Evolutionary conservation across 2,797 vertebrate genomes (phyloP).

Genomic region (Podarcis siculus): DNA sequence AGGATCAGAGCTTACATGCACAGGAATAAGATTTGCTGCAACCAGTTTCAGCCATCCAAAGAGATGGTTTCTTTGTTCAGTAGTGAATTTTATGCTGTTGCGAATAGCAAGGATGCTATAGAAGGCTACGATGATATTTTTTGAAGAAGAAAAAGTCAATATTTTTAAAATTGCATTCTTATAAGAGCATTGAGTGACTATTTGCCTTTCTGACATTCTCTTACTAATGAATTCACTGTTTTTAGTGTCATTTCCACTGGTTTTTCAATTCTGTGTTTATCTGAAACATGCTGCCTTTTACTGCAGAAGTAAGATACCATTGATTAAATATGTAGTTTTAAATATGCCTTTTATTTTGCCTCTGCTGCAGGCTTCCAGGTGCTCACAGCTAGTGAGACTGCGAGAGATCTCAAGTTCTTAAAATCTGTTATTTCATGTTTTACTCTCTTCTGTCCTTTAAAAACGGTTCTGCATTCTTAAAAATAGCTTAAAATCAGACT

Average conservation of each 20-base stretch:
- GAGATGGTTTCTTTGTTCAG: background rate
- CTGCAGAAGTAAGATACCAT: background rate
- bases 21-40: slow-evolving; percentile 12
- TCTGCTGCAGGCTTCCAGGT: background rate
- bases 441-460: background rate
- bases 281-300: background rate
- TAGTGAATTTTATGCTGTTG: background rate
- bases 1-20: background rate
- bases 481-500: background rate
- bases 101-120: background rate
- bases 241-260: background rate
- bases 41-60: background rate
- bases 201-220: background rate
- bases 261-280: background rate
- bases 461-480: background rate
- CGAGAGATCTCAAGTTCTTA: background rate
- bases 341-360: background rate
- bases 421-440: background rate
- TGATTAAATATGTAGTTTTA: background rate
- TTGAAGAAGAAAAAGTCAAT: background rate
- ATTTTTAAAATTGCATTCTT: background rate
- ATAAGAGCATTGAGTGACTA: background rate
- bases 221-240: background rate
- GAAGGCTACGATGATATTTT: background rate
- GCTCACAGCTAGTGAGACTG: background rate